Conservation (phyloP, 2,113 vertebrate species). For the Chaetodon trifascialis region DNA sequence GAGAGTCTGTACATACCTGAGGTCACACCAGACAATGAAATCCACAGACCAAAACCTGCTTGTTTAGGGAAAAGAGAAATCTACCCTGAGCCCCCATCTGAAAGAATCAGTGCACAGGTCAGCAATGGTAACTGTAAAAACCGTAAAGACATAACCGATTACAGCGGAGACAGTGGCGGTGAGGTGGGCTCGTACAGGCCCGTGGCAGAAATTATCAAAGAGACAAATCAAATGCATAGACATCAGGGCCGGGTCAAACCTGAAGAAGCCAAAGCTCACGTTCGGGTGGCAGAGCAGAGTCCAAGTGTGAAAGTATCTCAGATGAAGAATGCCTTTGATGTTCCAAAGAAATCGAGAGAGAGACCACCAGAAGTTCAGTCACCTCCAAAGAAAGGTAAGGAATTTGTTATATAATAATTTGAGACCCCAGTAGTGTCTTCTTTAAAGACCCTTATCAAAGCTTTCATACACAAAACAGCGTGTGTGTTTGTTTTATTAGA, state of each 20-base stretch:
- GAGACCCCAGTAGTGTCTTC: background rate
- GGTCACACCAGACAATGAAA: conserved; percentile 30
- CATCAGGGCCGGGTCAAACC: conserved; percentile 46
- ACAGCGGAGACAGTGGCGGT: background rate
- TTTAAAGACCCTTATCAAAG: background rate
- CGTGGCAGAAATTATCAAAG: conserved; percentile 77
- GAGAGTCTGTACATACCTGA: conserved; percentile 46
- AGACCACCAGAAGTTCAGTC: conserved; percentile 64
- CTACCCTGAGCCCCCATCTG: conserved; percentile 16
- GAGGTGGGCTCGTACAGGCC: conserved; percentile 75
- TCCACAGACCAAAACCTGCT: conserved; percentile 32
- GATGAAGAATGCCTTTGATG: conserved; percentile 82
- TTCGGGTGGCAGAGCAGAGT: conserved; percentile 55
- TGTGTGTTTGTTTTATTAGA: background rate
- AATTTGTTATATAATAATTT: background rate
- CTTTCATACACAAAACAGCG: background rate
- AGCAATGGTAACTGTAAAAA: background rate
- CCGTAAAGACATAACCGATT: conserved; percentile 14
- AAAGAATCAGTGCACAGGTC: conserved; percentile 13
- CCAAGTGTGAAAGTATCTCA: conserved; percentile 78
- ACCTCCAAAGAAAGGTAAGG: conserved; percentile 83
- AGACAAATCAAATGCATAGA: conserved; percentile 76
- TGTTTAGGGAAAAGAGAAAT: conserved; percentile 37
- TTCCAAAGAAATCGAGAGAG: conserved; percentile 77
- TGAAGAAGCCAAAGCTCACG: conserved; percentile 55